These are phyloP conservation scores for Rapana venosa DNA, from an alignment of 2,888 invertebrate genomes.

Conservation along the genomic window DNA sequence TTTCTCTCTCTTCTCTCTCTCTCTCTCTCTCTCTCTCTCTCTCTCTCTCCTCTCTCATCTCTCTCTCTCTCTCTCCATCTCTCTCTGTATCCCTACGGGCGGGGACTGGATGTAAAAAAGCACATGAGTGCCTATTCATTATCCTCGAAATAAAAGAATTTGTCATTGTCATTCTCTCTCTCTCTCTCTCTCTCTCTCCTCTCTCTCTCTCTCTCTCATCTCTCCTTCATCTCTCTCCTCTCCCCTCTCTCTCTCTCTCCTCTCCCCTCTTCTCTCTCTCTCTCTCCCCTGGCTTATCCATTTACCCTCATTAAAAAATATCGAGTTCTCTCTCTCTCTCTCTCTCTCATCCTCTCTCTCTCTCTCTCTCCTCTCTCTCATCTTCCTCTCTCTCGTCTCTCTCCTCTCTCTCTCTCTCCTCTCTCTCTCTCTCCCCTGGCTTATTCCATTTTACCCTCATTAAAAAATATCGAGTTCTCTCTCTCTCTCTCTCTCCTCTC, in stretches of 20 bases:
- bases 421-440: too few species aligned
- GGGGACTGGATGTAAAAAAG: too few species aligned
- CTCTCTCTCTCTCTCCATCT: too few species aligned
- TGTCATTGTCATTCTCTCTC: not conserved
- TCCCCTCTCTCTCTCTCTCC: not conserved
- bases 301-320: too few species aligned
- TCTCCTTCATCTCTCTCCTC: too few species aligned
- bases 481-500: not conserved
- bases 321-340: not conserved
- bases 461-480: too few species aligned
- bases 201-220: not conserved
- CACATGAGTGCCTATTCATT: too few species aligned
- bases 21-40: not conserved
- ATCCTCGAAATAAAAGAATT: too few species aligned
- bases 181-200: not conserved
- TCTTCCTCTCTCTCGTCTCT: too few species aligned
- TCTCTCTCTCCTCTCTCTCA: not conserved
- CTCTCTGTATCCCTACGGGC: too few species aligned
- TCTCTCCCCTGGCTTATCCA: too few species aligned
- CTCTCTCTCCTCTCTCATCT: not conserved
- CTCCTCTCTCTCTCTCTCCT: not conserved
- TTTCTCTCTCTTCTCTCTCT: not conserved
- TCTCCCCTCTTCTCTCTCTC: not conserved
- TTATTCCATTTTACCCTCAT: too few species aligned
- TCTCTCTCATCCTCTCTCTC: not conserved